A percentile compares a stretch with the other conserved stretches of the same genome.
Evolutionary conservation across 2,888 invertebrate species (phyloP).

Genomic region (Stenolophus ochropezus): DNA sequence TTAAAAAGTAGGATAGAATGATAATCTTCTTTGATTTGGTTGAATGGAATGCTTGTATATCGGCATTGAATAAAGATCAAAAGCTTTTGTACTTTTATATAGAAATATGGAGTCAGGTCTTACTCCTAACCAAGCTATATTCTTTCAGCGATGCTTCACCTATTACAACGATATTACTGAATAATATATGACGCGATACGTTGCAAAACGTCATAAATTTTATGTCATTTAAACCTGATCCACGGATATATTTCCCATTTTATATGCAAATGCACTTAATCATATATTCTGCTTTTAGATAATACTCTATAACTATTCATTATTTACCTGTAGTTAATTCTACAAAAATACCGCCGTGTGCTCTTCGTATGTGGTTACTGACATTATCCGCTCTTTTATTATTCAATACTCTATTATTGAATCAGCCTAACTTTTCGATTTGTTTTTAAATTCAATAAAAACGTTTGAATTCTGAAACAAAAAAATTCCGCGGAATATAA

Average conservation of each 20-base stretch:
- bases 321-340: background rate
- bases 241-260: background rate
- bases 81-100: background rate
- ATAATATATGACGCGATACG: background rate
- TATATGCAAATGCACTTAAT: background rate
- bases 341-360: background rate
- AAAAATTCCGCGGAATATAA: background rate
- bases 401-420: background rate
- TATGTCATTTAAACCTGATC: background rate
- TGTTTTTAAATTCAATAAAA: background rate
- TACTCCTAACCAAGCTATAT: too few species aligned
- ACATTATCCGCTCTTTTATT: background rate
- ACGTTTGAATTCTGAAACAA: background rate
- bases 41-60: background rate
- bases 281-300: background rate
- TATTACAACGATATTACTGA: background rate
- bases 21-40: background rate
- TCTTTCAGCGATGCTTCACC: background rate
- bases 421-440: background rate
- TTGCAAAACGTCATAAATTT: background rate
- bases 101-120: too few species aligned
- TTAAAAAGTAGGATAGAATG: background rate
- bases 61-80: background rate
- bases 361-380: background rate
- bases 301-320: background rate